These are phyloP conservation scores for Musca vetustissima DNA, from an alignment of 1,140 invertebrate species.

Conservation along the genomic window DNA sequence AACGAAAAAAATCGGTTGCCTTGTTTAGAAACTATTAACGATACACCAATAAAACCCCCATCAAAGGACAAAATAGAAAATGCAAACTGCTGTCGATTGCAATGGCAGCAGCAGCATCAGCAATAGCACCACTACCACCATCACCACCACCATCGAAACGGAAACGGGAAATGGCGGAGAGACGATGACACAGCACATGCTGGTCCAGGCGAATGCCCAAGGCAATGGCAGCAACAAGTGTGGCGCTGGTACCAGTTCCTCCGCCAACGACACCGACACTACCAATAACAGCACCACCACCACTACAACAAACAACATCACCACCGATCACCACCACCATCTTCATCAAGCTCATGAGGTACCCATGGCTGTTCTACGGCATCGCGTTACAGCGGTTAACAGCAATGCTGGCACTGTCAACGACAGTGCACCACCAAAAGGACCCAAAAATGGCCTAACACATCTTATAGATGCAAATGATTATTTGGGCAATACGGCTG, in stretches of 20 bases:
- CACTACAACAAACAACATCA: neutral
- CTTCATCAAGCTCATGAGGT: neutral
- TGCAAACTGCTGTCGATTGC: slow-evolving; percentile 32
- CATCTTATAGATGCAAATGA: slow-evolving; percentile 31
- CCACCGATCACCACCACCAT: neutral
- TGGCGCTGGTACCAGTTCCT: neutral
- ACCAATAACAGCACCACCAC: neutral
- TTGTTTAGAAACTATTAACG: slow-evolving; percentile 1
- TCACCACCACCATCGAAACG: slow-evolving; percentile 24
- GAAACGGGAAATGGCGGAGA: slow-evolving; percentile 4
- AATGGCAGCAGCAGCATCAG: slow-evolving; percentile 29
- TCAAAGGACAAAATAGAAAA: slow-evolving; percentile 14
- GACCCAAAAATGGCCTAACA: slow-evolving; percentile 5
- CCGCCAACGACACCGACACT: neutral
- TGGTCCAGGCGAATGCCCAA: neutral
- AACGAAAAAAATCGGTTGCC: neutral
- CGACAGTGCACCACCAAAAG: neutral
- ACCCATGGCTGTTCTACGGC: neutral
- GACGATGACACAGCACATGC: slow-evolving; percentile 25
- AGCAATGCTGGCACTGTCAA: neutral
- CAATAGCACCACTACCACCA: slow-evolving; percentile 22
- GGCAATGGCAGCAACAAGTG: slow-evolving; percentile 10
- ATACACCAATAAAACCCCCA: neutral
- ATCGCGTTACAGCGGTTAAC: neutral
- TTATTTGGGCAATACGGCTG: slow-evolving; percentile 44